phyloP scores from a whole-genome alignment of 2,797 vertebrate genomes.

The Chromis chromis region DNA sequence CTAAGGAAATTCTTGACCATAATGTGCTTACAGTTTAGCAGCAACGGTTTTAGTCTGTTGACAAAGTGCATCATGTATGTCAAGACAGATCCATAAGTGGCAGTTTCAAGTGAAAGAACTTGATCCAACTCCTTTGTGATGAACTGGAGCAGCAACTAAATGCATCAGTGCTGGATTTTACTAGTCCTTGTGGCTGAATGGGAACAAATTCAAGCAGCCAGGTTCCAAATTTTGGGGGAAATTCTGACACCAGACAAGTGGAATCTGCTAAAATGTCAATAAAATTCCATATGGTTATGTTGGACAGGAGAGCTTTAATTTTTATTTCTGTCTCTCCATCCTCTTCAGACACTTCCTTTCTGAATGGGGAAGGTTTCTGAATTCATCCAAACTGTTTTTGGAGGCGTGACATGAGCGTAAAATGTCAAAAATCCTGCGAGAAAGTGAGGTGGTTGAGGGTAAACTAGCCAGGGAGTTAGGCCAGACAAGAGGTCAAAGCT shows the following conservation, averaged over 20 bases:
- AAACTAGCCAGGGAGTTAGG: slow-evolving; percentile 7
- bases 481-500: slow-evolving; percentile 18
- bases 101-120: too few relatives aligned
- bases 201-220: neutral
- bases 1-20: too few relatives aligned
- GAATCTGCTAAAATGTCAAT: neutral
- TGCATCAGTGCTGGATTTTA: neutral
- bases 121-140: neutral
- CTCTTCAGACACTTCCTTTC: slow-evolving; percentile 1
- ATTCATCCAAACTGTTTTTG: slow-evolving; percentile 13
- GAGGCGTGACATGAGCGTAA: slow-evolving; percentile 39
- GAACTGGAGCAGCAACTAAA: neutral
- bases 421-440: slow-evolving; percentile 29
- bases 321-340: neutral
- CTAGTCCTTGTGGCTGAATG: neutral
- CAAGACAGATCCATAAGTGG: too few relatives aligned
- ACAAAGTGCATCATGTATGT: too few relatives aligned
- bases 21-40: too few relatives aligned
- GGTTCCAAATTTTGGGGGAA: neutral
- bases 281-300: neutral
- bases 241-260: neutral
- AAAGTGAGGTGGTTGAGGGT: slow-evolving; percentile 46
- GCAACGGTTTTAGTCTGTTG: too few relatives aligned
- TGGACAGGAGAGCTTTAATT: neutral
- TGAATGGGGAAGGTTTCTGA: neutral